phyloP scores from a whole-genome alignment of 2,888 invertebrate genomes.

The Pasiphila rectangulata region DNA sequence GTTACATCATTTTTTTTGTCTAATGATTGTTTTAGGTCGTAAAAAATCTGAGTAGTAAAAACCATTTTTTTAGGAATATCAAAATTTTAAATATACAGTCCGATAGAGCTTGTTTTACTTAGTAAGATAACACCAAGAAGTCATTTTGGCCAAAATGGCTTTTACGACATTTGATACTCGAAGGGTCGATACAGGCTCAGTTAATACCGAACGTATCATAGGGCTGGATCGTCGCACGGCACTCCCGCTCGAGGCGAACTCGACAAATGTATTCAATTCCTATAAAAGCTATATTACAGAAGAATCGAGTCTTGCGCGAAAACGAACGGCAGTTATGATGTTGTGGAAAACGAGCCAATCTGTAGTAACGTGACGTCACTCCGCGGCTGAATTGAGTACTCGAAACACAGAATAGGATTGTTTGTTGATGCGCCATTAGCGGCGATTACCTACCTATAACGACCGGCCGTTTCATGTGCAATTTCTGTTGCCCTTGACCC shows the following conservation, averaged over 20 bases:
- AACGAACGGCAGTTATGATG: slow-evolving; percentile 9
- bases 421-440: slow-evolving; percentile 34
- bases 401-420: slow-evolving; percentile 8
- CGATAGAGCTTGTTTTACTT: too few relatives aligned
- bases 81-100: too few relatives aligned
- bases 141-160: too few relatives aligned
- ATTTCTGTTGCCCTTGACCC: slow-evolving; percentile 29
- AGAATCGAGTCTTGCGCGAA: slow-evolving; percentile 20
- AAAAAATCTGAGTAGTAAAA: too few relatives aligned
- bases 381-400: neutral
- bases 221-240: slow-evolving; percentile 57
- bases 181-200: slow-evolving; percentile 60
- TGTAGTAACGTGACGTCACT: slow-evolving; percentile 5
- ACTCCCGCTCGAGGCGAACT: slow-evolving; percentile 43
- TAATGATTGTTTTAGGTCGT: too few relatives aligned
- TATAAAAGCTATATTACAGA: slow-evolving; percentile 52
- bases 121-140: too few relatives aligned
- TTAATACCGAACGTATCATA: slow-evolving; percentile 61
- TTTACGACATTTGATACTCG: too few relatives aligned
- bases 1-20: too few relatives aligned
- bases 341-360: slow-evolving; percentile 7
- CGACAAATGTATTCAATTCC: slow-evolving; percentile 59
- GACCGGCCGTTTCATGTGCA: slow-evolving; percentile 29
- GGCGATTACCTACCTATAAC: slow-evolving; percentile 26
- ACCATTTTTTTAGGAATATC: too few relatives aligned